A percentile compares a stretch with the other conserved stretches of the same genome.
These are phyloP conservation scores for Esox niger DNA, from an alignment of 2,113 vertebrate genomes.

Conservation along the genomic window DNA sequence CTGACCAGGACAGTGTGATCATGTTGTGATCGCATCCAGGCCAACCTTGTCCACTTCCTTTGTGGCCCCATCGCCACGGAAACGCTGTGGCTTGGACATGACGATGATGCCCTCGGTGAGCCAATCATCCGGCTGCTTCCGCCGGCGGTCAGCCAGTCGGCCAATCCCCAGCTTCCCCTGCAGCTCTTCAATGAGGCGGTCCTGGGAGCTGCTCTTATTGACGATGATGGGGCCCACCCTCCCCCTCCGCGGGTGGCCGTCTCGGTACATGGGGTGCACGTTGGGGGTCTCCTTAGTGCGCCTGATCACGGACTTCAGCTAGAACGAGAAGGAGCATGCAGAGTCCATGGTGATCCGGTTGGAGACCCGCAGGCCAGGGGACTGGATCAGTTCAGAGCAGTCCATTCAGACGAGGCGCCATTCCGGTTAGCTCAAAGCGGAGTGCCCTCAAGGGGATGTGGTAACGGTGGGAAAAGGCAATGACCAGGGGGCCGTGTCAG, in stretches of 20 bases:
- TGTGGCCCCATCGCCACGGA: conserved; percentile 65
- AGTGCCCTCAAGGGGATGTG: background rate
- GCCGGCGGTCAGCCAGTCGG: conserved; percentile 66
- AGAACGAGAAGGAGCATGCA: conserved; percentile 25
- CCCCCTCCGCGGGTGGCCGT: conserved; percentile 82
- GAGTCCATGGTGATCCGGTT: background rate
- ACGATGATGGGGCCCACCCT: conserved; percentile 86
- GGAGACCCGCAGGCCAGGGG: background rate
- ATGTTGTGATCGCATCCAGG: background rate
- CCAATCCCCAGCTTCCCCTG: conserved; percentile 88
- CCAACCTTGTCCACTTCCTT: conserved; percentile 84
- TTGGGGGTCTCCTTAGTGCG: conserved; percentile 91
- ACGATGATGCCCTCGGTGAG: conserved; percentile 84
- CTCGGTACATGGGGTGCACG: conserved; percentile 92
- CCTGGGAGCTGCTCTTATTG: conserved; percentile 88
- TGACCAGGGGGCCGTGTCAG: conserved; percentile 18
- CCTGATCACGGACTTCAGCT: conserved; percentile 95
- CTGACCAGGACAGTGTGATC: background rate
- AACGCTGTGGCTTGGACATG: conserved; percentile 80
- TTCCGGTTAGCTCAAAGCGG: background rate
- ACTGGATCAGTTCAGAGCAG: conserved; percentile 20
- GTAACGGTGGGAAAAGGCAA: background rate
- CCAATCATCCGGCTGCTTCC: conserved; percentile 81
- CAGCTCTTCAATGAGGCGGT: conserved; percentile 87
- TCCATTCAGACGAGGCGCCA: conserved; percentile 26